phyloP scores from a whole-genome alignment of 2,113 vertebrate species.

The Geococcyx californianus region DNA sequence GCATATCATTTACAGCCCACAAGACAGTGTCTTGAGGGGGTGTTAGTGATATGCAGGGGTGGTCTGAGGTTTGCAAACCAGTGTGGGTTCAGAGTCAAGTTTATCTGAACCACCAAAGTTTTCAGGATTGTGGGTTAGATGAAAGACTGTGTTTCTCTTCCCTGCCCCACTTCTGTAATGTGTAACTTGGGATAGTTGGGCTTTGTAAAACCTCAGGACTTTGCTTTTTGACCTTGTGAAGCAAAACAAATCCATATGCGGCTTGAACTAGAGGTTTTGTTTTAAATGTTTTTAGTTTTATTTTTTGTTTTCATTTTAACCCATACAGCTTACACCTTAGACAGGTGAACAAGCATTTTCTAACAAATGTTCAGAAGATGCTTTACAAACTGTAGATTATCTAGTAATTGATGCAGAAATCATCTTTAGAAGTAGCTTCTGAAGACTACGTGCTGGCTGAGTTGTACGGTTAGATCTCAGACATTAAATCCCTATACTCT shows the following conservation, averaged over 20 bases:
- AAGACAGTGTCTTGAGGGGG: neutral
- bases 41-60: neutral
- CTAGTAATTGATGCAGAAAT: neutral
- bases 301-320: neutral
- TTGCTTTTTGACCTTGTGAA: neutral
- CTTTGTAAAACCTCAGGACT: conserved; percentile 3
- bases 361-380: neutral
- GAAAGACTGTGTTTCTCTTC: neutral
- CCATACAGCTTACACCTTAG: neutral
- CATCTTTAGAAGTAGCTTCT: neutral
- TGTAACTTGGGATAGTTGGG: neutral
- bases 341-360: neutral
- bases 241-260: neutral
- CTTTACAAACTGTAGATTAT: neutral
- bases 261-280: neutral
- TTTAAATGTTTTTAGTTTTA: neutral
- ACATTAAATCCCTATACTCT: neutral
- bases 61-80: conserved; percentile 1
- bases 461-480: neutral
- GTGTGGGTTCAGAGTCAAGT: neutral
- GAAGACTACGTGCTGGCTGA: neutral
- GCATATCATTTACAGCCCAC: neutral
- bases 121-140: neutral
- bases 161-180: neutral
- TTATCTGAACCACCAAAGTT: neutral